Conservation (phyloP, 2,888 invertebrate genomes). For the Gasteruption jaculator region DNA sequence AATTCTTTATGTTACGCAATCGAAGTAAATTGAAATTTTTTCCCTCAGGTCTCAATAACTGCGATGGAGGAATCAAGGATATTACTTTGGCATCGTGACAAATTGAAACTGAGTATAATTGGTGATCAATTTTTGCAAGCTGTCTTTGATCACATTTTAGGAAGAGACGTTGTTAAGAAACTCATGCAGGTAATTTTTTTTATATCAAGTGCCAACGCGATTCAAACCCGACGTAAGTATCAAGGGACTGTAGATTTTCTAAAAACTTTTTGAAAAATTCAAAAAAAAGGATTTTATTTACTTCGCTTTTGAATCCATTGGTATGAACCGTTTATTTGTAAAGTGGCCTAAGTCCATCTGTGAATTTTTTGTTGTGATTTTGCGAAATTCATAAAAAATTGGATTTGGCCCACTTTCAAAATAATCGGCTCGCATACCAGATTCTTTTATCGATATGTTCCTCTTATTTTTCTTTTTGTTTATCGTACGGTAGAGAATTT, state of each 20-base stretch:
- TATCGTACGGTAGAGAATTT: too few relatives aligned
- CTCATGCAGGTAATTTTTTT: constrained; percentile 67
- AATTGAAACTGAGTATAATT: constrained; percentile 79
- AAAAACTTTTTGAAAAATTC: constrained; percentile 8
- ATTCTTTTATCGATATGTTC: too few relatives aligned
- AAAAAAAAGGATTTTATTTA: not conserved
- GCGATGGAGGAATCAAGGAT: constrained; percentile 82
- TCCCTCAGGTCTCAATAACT: constrained; percentile 73
- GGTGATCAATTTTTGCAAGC: constrained; percentile 77
- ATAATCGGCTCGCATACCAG: too few relatives aligned
- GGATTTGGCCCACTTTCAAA: too few relatives aligned
- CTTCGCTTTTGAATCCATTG: too few relatives aligned
- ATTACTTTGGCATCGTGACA: constrained; percentile 81
- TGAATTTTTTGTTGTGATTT: too few relatives aligned
- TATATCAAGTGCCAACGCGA: too few relatives aligned
- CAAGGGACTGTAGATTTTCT: not conserved
- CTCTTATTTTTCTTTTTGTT: too few relatives aligned
- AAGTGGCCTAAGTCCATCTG: too few relatives aligned
- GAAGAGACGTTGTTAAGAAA: constrained; percentile 81
- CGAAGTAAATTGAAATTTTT: constrained; percentile 10
- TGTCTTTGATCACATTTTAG: constrained; percentile 81
- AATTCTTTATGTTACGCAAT: constrained; percentile 4
- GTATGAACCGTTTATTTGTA: too few relatives aligned
- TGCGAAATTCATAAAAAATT: too few relatives aligned
- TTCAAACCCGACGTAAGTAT: too few relatives aligned